A percentile compares a stretch with the other conserved stretches of the same genome.
Evolutionary conservation across 1,140 invertebrate species (phyloP).

Genomic region (Pemphigus obesinymphae): DNA sequence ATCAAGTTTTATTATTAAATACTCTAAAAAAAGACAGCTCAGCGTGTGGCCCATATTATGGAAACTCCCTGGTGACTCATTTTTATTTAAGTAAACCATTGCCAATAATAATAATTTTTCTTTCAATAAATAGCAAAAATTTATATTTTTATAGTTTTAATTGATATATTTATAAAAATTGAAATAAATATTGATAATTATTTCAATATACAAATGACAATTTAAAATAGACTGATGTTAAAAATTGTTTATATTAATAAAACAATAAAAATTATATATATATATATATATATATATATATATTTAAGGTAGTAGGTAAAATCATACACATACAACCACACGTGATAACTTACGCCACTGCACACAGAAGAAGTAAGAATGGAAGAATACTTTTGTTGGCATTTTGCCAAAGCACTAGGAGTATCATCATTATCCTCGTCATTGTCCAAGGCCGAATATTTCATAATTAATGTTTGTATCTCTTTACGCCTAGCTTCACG

Average conservation of each 20-base stretch:
- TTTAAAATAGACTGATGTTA: no score
- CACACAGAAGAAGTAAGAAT: constrained; percentile 41
- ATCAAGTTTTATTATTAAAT: neutral
- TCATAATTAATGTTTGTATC: constrained; percentile 71
- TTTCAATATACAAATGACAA: no score
- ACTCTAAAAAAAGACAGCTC: neutral
- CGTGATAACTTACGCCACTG: constrained; percentile 17
- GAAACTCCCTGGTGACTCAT: neutral
- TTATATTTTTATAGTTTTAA: no score
- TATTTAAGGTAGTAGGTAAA: no score
- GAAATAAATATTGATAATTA: neutral
- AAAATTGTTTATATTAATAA: no score
- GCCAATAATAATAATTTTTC: no score
- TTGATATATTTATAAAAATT: no score
- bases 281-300: neutral
- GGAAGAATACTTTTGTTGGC: constrained; percentile 48
- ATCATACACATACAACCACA: constrained; percentile 7
- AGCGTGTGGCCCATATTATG: neutral
- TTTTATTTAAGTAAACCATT: neutral
- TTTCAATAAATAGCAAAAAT: no score
- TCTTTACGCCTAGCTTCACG: constrained; percentile 72
- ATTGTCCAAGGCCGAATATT: constrained; percentile 60
- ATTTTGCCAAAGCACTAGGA: constrained; percentile 46
- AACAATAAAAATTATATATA: neutral
- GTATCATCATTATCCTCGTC: constrained; percentile 26